Base-by-base conservation (phyloP, 2,113 vertebrate species). In the Anas platyrhynchos region DNA sequence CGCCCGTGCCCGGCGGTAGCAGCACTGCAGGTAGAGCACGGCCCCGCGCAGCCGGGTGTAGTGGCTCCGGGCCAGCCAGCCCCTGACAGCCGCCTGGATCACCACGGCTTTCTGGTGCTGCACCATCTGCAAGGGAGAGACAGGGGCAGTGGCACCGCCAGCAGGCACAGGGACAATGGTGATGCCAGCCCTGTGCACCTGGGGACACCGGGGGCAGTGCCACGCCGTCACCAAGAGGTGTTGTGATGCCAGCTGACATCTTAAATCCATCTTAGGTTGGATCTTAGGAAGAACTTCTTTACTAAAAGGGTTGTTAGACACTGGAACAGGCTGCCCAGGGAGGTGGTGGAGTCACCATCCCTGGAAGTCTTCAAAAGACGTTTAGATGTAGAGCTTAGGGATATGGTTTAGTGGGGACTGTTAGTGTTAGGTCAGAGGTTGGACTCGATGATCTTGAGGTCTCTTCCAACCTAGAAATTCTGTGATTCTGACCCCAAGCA, bases 1-100 rank as follows among this genome's bases (percentile, higher is more conserved):
- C 1, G 98, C 98, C 2, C 69, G 94, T 9, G 66, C 84, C n/a
- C 98, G 97, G 15, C 98, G 97, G 41, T 85, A 96, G 63, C 98
- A 98, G 93, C 98, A 97, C 97, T 98, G 98, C 96, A 97, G 86
- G 86, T 97, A 95, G 75, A 98, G 69, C 69, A 96, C 95, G 0
- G 98, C 97, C 4, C 75, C 18, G 1, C 75, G 90, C 5, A 98
- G 52, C 2, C 91, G 96, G 54, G 48, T 6, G 34, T 96, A 98
- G 9, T 3, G 56, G 32, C 11, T 63, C 15, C 94, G 93, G 11
- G 97, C 98, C 95, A 98, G 72, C 98, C 98, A 98, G 55, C 98
- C 98, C 22, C 98, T 95, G 41, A 98, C 97, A 2, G 81, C 88
- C 0, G 98, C 97, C 96, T 98, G 98, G 38, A 98, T 65, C 79